Conservation (phyloP, 1,140 invertebrate genomes). For the Heliconius eleuchia region DNA sequence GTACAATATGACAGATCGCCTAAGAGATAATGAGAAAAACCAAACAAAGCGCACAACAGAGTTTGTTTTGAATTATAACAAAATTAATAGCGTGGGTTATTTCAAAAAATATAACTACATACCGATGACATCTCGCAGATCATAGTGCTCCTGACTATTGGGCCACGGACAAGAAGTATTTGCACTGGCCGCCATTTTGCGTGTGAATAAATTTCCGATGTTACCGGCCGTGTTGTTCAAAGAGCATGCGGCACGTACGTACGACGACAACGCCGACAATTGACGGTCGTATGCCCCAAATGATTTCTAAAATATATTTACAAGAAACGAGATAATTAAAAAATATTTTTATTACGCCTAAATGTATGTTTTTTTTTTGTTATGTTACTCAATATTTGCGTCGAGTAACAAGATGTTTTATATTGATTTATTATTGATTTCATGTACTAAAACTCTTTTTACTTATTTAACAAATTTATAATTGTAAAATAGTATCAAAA, state of each 20-base stretch:
- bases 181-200: constrained; percentile 87
- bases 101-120: constrained; percentile 42
- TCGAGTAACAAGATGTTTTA: neutral
- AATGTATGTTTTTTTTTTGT: neutral
- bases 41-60: neutral
- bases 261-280: constrained; percentile 60
- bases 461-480: neutral
- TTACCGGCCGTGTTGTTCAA: constrained; percentile 69
- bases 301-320: constrained; percentile 53
- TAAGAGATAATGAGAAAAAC: neutral
- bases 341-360: neutral
- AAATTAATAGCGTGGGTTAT: neutral
- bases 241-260: constrained; percentile 73
- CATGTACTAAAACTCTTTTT: neutral
- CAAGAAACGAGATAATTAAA: neutral
- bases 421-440: neutral
- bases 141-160: constrained; percentile 96
- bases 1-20: constrained; percentile 43
- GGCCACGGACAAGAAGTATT: constrained; percentile 89
- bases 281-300: constrained; percentile 58
- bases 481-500: neutral
- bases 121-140: constrained; percentile 97
- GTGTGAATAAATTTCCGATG: constrained; percentile 84
- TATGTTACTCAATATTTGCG: neutral
- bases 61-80: neutral